A percentile compares a stretch with the other conserved stretches of the same genome.
These are phyloP conservation scores for Protobothrops mucrosquamatus DNA, from an alignment of 2,113 vertebrate genomes.

Conservation along the genomic window DNA sequence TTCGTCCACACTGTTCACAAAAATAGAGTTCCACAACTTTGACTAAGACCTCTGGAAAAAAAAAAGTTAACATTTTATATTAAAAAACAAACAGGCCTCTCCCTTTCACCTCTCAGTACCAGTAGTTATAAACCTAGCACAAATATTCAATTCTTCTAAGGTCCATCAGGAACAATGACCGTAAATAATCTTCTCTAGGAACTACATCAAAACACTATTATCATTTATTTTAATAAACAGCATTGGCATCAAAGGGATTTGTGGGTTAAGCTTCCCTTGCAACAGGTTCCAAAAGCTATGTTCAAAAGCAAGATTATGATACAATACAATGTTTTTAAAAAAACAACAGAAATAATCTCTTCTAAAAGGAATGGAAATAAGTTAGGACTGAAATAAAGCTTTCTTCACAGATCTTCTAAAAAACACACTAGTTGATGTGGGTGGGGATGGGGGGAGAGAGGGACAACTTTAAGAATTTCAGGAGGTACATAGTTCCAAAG, in stretches of 20 bases:
- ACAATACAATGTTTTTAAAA: neutral
- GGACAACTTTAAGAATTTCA: neutral
- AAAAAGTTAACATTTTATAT: neutral
- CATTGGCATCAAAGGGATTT: neutral
- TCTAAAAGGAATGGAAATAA: neutral
- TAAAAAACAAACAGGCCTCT: neutral
- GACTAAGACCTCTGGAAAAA: conserved; percentile 71
- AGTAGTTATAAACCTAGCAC: no score
- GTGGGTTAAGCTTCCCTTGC: neutral
- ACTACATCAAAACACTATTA: neutral
- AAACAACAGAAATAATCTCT: neutral
- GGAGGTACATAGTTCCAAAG: neutral
- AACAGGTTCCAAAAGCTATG: neutral
- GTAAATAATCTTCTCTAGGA: neutral
- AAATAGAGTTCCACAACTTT: conserved; percentile 69
- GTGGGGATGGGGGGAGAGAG: no score
- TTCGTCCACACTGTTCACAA: conserved; percentile 72
- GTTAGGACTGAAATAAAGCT: neutral
- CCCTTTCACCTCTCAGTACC: neutral
- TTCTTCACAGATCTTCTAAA: neutral
- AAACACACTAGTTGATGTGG: neutral
- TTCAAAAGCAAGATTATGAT: neutral
- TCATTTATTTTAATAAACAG: neutral
- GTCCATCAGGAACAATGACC: neutral
- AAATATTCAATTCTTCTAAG: neutral